Evolutionary conservation across 2,113 vertebrate species (phyloP).

Genomic region (Phocoena phocoena): DNA sequence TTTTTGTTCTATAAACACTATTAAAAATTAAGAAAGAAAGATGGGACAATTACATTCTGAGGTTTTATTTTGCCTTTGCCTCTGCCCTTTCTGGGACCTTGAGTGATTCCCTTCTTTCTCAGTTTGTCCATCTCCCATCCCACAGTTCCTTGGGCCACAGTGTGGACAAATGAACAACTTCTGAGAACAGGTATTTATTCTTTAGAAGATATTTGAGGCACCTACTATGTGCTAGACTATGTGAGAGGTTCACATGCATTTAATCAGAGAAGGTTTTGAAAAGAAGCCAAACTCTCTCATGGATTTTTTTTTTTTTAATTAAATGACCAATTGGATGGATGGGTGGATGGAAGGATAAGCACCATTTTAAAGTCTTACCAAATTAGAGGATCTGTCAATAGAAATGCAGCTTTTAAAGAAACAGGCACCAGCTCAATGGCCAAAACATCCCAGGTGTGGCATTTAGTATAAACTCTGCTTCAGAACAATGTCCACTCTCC

Average conservation of each 20-base stretch:
- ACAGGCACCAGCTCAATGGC: not conserved
- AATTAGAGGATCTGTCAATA: not conserved
- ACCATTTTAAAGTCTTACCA: conserved; percentile 38
- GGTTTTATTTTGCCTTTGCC: not conserved
- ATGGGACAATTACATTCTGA: not conserved
- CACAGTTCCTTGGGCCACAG: not conserved
- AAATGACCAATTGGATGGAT: not conserved
- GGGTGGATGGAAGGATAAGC: not conserved
- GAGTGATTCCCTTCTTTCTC: not conserved
- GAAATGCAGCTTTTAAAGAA: conserved; percentile 24
- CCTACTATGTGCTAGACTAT: not conserved
- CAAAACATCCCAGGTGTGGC: not conserved
- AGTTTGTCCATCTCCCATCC: not conserved
- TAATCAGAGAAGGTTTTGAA: not conserved
- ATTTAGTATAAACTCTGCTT: not conserved
- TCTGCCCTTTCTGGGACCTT: not conserved
- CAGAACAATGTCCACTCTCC: not conserved
- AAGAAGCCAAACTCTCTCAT: not conserved
- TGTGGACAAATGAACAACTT: not conserved
- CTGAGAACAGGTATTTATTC: not conserved
- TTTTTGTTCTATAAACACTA: conserved; percentile 45
- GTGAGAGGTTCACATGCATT: not conserved
- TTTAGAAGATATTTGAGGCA: not conserved
- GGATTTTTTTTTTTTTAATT: conserved; percentile 14
- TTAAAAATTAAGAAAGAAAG: conserved; percentile 45